These are phyloP conservation scores for Cacatua alba DNA, from an alignment of 2,113 vertebrate genomes.

Conservation along the genomic window DNA sequence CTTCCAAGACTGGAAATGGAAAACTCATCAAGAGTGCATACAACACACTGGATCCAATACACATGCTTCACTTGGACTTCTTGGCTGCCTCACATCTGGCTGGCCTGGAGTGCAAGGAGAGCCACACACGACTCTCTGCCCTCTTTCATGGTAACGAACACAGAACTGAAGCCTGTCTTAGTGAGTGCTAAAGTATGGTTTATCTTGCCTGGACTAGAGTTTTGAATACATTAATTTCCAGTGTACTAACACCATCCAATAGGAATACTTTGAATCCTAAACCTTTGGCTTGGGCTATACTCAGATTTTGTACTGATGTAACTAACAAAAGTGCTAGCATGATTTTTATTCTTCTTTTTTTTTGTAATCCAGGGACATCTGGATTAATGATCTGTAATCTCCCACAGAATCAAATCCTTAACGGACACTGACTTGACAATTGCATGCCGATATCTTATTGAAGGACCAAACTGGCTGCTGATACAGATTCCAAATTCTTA, in stretches of 20 bases:
- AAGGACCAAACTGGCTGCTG: not conserved
- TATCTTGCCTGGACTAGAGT: not conserved
- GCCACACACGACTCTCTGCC: not conserved
- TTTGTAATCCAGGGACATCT: not conserved
- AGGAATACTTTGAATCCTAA: not conserved
- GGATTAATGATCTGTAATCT: not conserved
- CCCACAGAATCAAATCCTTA: not conserved
- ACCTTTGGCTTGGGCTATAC: not conserved
- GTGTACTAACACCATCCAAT: not conserved
- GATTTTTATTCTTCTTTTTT: not conserved
- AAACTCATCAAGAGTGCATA: slow-evolving; percentile 9
- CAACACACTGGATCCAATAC: not conserved
- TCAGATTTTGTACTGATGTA: not conserved
- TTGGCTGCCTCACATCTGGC: slow-evolving; percentile 37
- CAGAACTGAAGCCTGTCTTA: slow-evolving; percentile 1
- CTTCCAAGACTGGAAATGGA: slow-evolving; percentile 27
- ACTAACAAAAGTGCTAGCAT: not conserved
- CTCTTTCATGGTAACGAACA: not conserved
- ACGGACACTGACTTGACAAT: not conserved
- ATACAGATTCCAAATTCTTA: not conserved
- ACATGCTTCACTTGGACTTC: not conserved
- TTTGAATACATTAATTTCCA: not conserved
- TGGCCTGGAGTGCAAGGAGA: not conserved
- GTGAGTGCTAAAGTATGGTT: not conserved
- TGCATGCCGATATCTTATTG: not conserved